Evolutionary conservation across 2,113 vertebrate species (phyloP), one percentile per base, ranked within the genome.

Genomic region (Halcyon malimbica): DNA sequence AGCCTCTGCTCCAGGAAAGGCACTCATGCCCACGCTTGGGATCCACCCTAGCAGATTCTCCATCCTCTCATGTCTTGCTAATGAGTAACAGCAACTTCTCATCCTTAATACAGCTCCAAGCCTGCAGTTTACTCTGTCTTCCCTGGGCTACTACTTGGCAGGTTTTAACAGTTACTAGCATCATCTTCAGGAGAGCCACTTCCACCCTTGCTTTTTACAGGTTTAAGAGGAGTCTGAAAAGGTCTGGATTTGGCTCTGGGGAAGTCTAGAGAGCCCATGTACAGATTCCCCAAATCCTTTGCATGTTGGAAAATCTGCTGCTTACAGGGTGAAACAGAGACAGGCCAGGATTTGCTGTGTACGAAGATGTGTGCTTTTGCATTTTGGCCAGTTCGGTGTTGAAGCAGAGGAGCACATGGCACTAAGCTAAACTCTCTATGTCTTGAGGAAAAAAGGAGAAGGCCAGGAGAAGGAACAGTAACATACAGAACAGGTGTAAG

Each of bases 241-340:
- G 16, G 62, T 73, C 53, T 82, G 81, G n/a, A 29, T 76, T 89
- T 87, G 48, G 62, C 31, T 33, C 46, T 54, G 56, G 50, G n/a
- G 60, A 81, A 31, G 24, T 0, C 2, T 4, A 39, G 24, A 69
- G 51, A 67, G 41, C 20, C 33, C 35, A 13, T 3, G 21, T 11
- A 26, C 11, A 17, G 31, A 39, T 6, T 84, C 31, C 26, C 39
- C 56, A 79, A 74, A 53, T 39, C 68, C 29, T 86, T 19, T 39
- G 33, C 0, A 0, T 24, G 6, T 24, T 0, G 1, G 82, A 83
- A 68, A n/a, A 5, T 5, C 35, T 74, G 59, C 41, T 76, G 57
- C 17, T 63, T 31, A 28, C 18, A 35, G 37, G 20, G 1, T 62
- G 77, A 48, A 87, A 46, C 16, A 68, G 62, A 69, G 73, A 54